These are phyloP conservation scores for Drosophila pandora DNA, from an alignment of 1,140 invertebrate genomes.

Conservation along the genomic window DNA sequence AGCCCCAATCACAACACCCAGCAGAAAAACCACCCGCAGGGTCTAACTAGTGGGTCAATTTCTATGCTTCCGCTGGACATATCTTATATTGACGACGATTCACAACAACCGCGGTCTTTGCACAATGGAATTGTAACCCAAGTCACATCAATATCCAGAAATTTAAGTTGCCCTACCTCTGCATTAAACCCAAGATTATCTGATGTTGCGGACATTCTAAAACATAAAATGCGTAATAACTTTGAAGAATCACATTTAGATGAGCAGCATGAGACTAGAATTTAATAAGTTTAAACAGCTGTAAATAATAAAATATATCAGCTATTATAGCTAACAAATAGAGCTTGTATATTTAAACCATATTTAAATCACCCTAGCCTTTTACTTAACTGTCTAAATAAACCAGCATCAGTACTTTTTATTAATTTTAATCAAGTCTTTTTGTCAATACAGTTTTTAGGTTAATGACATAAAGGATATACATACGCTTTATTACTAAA, in stretches of 20 bases:
- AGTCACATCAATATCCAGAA: not conserved
- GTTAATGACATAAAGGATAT: too few relatives aligned
- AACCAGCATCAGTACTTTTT: not conserved
- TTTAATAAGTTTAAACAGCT: conserved; percentile 41
- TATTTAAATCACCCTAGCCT: not conserved
- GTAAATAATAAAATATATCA: not conserved
- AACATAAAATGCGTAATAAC: conserved; percentile 34
- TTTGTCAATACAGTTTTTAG: not conserved
- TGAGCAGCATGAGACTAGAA: conserved; percentile 73
- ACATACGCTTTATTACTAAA: too few relatives aligned
- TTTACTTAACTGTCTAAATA: not conserved
- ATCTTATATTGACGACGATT: conserved; percentile 96
- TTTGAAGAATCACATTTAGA: conserved; percentile 28
- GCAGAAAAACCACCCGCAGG: conserved; percentile 37
- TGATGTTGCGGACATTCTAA: conserved; percentile 50
- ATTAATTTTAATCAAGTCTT: not conserved
- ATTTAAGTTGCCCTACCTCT: conserved; percentile 13
- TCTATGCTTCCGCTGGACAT: conserved; percentile 89
- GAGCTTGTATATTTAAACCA: not conserved
- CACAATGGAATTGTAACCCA: conserved; percentile 47
- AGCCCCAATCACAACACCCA: conserved; percentile 70
- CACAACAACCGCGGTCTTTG: conserved; percentile 78
- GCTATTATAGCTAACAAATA: not conserved
- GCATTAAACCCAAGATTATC: conserved; percentile 40
- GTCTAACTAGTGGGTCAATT: conserved; percentile 36